Percentiles rank a stretch among this genome's conserved stretches.
These are phyloP conservation scores for Panthera uncia DNA, from an alignment of 2,113 vertebrate genomes.

Conservation along the genomic window DNA sequence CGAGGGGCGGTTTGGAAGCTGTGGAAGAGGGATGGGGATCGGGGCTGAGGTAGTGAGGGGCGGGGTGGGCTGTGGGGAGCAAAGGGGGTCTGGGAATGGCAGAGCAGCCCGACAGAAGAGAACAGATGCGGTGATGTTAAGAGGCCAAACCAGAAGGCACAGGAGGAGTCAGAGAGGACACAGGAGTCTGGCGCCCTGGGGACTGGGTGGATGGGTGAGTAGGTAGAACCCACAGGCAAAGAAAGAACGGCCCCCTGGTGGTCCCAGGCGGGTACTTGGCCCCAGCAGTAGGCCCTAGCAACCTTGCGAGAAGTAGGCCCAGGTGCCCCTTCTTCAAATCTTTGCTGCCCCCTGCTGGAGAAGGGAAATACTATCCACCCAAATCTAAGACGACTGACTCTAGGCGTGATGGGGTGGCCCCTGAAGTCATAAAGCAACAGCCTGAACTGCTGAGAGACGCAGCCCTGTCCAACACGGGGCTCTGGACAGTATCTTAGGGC, in stretches of 20 bases:
- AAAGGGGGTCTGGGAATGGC: not conserved
- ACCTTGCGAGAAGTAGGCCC: not conserved
- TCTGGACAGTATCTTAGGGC: not conserved
- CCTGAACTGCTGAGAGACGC: not conserved
- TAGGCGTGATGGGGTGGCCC: fast-evolving
- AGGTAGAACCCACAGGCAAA: not conserved
- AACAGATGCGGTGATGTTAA: not conserved
- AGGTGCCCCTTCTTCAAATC: fast-evolving
- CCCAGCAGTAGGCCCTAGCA: not conserved
- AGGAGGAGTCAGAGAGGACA: not conserved
- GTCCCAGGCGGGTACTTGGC: not conserved
- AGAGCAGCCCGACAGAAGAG: not conserved
- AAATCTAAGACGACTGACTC: not conserved
- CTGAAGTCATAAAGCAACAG: not conserved
- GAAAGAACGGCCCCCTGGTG: not conserved
- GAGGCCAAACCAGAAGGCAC: not conserved
- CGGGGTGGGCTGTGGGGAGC: not conserved
- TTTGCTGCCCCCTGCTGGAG: constrained; percentile 28
- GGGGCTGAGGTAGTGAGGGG: not conserved
- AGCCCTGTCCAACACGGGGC: not conserved
- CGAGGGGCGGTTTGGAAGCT: not conserved
- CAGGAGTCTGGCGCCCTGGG: not conserved
- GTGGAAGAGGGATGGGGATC: not conserved
- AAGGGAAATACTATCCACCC: not conserved
- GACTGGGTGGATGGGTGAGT: not conserved